Base-by-base conservation (phyloP, 2,888 invertebrate genomes). In the Agapetus fuscipes region DNA sequence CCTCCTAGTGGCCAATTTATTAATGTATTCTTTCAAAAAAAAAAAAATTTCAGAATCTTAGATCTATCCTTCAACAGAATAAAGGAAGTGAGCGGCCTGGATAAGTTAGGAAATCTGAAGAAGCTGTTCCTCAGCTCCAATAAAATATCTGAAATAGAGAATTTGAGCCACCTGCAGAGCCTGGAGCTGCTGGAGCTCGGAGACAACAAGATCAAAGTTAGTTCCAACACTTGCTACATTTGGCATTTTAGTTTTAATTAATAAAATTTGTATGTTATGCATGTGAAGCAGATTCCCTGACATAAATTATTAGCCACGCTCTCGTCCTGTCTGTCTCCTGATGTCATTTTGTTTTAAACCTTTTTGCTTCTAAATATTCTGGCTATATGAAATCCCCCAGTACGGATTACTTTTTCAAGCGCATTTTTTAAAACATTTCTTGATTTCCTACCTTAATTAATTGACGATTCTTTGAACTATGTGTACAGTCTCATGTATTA, bases 61-160 rank as follows among this genome's bases (percentile, higher is more conserved):
- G 98, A 99, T 63, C 61, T 99, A 29, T 96, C 97, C 3, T 97
- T 95, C 62, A 98, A 98, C 64, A 80, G 95, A 41, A 78, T 97
- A 28, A 80, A 78, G 51, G 83, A 85, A 58, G 87, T 97, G 39
- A 78, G 83, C 54, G 90, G 90, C 35, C 61, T 97, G 46, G 78
- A 80, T 1, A 76, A 76, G 37, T 64, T 96, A 48, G 52, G 61
- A 3, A 88, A 85, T 35, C 59, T 97, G 43, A 74, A 82, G 54
- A 93, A 88, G 55, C 62, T 97, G 3, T 97, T 78, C 60, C 65
- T 97, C 24, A 86, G 90, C 39, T 86, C 93, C 3, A 97, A 97
- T 60, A 89, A 83, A 65, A 84, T 97, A 17, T 58, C 69, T 0
- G 80, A 81, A 56, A 93, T 97, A 43, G 83, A 93, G 59, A 93